Evolutionary conservation across 2,888 invertebrate species (phyloP).

Genomic region (Netelia melanura): DNA sequence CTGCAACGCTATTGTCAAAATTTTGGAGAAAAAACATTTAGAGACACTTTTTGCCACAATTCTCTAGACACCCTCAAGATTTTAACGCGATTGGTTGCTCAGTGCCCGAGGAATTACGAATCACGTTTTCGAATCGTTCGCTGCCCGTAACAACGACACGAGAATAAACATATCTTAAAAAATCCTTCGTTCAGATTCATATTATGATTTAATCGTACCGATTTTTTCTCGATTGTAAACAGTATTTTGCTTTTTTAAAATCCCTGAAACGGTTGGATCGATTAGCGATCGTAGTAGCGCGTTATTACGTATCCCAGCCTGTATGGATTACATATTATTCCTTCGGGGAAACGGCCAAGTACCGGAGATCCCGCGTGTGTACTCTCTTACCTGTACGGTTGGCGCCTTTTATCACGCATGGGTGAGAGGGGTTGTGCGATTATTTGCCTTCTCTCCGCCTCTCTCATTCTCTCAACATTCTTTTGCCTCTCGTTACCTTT

Average conservation of each 20-base stretch:
- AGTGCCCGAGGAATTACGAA: too few relatives aligned
- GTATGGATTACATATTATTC: slow-evolving; percentile 18
- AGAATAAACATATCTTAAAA: too few relatives aligned
- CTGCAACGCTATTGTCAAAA: too few relatives aligned
- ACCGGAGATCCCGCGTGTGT: slow-evolving; percentile 30
- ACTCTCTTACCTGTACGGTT: slow-evolving; percentile 70
- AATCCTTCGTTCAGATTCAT: too few relatives aligned
- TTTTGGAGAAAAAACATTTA: too few relatives aligned
- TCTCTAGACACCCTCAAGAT: too few relatives aligned
- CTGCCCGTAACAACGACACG: too few relatives aligned
- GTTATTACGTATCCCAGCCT: slow-evolving; percentile 6
- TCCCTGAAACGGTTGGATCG: slow-evolving; percentile 55
- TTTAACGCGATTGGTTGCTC: too few relatives aligned
- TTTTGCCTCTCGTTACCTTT: slow-evolving; percentile 33
- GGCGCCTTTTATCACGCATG: slow-evolving; percentile 73
- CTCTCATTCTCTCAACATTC: slow-evolving; percentile 29
- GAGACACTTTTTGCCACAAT: too few relatives aligned
- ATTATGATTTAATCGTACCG: too few relatives aligned
- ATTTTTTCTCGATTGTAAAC: neutral
- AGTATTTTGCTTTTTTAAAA: slow-evolving; percentile 31
- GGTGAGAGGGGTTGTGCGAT: slow-evolving; percentile 73
- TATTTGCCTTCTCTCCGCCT: slow-evolving; percentile 43
- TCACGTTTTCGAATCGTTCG: too few relatives aligned
- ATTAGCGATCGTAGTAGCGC: slow-evolving; percentile 29
- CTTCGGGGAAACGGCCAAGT: slow-evolving; percentile 47